phyloP scores from a whole-genome alignment of 1,140 invertebrate species.

The Popillia japonica region DNA sequence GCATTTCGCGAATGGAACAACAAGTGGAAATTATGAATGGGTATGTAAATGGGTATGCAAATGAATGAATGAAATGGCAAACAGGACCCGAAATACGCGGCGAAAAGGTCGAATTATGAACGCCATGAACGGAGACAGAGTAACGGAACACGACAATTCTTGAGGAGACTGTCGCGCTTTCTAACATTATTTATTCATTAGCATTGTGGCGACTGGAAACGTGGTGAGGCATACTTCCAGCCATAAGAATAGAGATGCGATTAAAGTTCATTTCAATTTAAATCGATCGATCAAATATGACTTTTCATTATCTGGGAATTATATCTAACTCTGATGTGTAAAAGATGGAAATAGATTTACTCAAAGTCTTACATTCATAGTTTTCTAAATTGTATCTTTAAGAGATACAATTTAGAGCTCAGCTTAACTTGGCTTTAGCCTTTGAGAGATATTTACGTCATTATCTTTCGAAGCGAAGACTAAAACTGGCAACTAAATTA shows the following conservation, averaged over 20 bases:
- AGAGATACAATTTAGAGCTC: no score
- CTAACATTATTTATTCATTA: constrained; percentile 12
- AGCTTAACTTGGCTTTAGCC: no score
- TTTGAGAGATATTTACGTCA: no score
- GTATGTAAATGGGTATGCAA: constrained; percentile 6
- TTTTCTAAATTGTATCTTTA: no score
- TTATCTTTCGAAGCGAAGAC: no score
- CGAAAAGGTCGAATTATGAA: neutral
- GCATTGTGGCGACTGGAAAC: neutral
- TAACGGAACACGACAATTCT: neutral
- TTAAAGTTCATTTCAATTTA: neutral
- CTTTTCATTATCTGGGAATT: neutral
- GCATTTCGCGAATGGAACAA: constrained; percentile 3
- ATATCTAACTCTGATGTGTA: no score
- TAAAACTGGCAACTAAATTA: no score
- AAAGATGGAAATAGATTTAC: no score
- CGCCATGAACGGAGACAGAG: neutral
- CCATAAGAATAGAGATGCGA: neutral
- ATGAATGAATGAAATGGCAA: constrained; percentile 15
- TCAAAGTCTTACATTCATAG: no score
- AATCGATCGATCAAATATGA: neutral
- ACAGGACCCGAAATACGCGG: neutral
- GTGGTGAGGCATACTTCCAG: neutral
- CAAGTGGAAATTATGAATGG: constrained; percentile 11
- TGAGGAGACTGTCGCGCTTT: neutral